Percentiles rank a stretch among this genome's conserved stretches.
These are phyloP conservation scores for Brevipalpus yothersi DNA, from an alignment of 1,140 invertebrate species.

Conservation along the genomic window DNA sequence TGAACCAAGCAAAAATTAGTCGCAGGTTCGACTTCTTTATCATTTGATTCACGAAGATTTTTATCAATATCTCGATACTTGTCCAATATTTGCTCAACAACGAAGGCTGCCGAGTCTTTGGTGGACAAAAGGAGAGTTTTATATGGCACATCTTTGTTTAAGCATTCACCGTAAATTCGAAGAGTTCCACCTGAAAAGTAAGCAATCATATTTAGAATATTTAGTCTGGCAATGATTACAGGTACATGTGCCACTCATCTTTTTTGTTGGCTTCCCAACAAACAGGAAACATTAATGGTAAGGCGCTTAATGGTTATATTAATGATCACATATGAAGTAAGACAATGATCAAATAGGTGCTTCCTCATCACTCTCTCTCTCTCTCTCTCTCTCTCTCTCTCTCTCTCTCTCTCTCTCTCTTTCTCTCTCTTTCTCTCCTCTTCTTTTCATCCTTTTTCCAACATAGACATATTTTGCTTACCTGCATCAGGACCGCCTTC, in stretches of 20 bases:
- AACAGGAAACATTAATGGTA: no score
- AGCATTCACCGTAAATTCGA: constrained; percentile 89
- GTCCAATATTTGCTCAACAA: constrained; percentile 83
- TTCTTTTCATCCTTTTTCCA: background rate
- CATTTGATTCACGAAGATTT: constrained; percentile 18
- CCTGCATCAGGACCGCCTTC: constrained; percentile 39
- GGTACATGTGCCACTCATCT: no score
- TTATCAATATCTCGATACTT: constrained; percentile 39
- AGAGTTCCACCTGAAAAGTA: constrained; percentile 46
- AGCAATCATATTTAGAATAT: background rate
- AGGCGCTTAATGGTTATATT: no score
- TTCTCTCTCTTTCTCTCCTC: no score
- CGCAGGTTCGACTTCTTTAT: constrained; percentile 61
- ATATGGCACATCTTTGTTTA: constrained; percentile 90
- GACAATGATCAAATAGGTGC: background rate
- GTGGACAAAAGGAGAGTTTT: constrained; percentile 87
- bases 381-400: no score
- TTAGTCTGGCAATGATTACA: background rate
- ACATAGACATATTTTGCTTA: constrained; percentile 1
- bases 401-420: no score
- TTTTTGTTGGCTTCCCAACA: no score
- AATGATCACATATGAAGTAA: background rate
- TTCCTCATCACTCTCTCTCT: no score
- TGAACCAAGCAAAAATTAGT: constrained; percentile 79
- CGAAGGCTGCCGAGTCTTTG: constrained; percentile 63